These are phyloP conservation scores for Palythoa grandis DNA, from an alignment of 92 coral and sea anemone genomes.

Conservation along the genomic window DNA sequence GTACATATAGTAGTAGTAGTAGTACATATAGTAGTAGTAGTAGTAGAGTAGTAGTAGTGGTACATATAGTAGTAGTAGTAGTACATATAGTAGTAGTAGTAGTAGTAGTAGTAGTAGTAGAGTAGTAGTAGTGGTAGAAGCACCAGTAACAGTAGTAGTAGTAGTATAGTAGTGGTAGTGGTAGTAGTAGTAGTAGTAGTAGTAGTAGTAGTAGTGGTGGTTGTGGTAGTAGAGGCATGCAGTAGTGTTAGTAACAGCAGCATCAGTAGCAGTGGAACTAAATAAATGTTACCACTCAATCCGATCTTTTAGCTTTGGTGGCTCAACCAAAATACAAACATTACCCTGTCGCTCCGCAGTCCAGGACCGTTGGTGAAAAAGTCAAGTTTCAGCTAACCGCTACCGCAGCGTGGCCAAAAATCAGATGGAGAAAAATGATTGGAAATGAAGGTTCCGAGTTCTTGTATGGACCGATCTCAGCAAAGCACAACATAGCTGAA, in stretches of 20 bases:
- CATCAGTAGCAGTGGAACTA: neutral
- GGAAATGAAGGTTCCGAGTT: neutral
- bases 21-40: no score
- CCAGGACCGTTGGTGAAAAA: conserved; percentile 22
- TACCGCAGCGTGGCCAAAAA: neutral
- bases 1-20: no score
- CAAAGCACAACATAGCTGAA: conserved; percentile 6
- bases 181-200: no score
- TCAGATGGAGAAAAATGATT: conserved; percentile 19
- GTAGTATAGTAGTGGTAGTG: no score
- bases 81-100: no score
- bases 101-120: no score
- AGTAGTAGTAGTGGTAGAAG: no score
- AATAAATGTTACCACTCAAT: neutral
- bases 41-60: no score
- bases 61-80: no score
- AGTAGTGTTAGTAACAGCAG: neutral
- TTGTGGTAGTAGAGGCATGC: neutral
- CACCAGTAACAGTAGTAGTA: no score
- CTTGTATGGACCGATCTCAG: conserved; percentile 5
- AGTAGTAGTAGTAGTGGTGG: no score
- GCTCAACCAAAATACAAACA: conserved; percentile 18
- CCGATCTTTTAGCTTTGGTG: neutral
- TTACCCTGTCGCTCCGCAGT: neutral
- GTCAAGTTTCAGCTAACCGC: conserved; percentile 5